Base-by-base conservation (phyloP, 2,888 invertebrate genomes). In the Tortricodes alternella region DNA sequence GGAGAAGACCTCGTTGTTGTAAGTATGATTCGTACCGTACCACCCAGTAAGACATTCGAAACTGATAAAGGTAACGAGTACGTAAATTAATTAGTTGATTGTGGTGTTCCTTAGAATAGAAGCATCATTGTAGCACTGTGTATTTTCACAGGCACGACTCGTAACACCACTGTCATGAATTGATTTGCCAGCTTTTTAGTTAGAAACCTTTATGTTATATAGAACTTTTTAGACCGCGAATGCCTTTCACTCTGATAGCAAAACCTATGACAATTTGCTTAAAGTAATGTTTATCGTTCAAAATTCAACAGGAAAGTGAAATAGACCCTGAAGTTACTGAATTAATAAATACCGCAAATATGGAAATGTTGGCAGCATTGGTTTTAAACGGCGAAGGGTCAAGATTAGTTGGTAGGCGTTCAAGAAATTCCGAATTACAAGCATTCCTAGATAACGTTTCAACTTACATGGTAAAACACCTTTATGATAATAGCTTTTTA, bases 301-400 rank as follows among this genome's bases (percentile, higher is more conserved):
- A 51, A 59, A 62, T 68, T 79, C 66, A 50, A 62, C 83, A 90
- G 89, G 87, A 88, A 60, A 89, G 79, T 69, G 85, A 88, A 80
- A 89, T 93, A 80, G 94, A 95, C 64, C 91, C 92, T 11, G 94
- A 94, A 77, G 92, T 95, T 34, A 90, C 92, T 53, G 91, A 92
- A 63, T 89, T 96, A 64, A 93, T 96, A 48, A 93, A 93, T 67
- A 90, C 92, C 62, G 94, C 96, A 6, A 97, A 97, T 74, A 95
- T 98, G 94, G 97, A 97, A 77, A 95, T 96, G 87, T 88, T 98
- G 71, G 98, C 98, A 19, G 93, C 96, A 48, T 89, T 98, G 68
- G 97, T 98, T 9, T 89, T 98, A 16, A 96, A 96, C 68, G 98
- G 98, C 2, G 95, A 97, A 74, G 98, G 98, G 0, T 91, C 95